Conservation (phyloP, 2,888 invertebrate species). For the Coleophora flavipennella region DNA sequence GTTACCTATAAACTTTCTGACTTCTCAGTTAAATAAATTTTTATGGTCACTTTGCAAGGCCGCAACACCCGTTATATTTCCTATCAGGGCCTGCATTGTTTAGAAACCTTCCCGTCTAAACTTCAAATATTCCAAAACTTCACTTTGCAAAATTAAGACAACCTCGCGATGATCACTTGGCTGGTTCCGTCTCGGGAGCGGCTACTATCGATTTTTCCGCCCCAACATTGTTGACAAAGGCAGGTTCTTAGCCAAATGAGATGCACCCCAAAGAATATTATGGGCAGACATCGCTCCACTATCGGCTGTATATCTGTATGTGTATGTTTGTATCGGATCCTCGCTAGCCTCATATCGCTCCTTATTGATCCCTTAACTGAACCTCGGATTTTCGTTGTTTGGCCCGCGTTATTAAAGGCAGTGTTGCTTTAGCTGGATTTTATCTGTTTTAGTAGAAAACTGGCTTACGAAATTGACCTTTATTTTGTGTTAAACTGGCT, state of each 20-base stretch:
- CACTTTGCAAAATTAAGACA: conserved; percentile 31
- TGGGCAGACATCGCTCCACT: conserved; percentile 70
- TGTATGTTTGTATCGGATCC: conserved; percentile 21
- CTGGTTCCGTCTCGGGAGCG: conserved; percentile 39
- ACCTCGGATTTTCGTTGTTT: conserved; percentile 23
- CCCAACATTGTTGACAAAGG: conserved; percentile 71
- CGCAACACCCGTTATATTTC: no score
- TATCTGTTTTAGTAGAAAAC: background rate
- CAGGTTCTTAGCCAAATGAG: conserved; percentile 73
- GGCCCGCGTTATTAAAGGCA: conserved; percentile 34
- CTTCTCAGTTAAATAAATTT: no score
- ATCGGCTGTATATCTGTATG: conserved; percentile 24
- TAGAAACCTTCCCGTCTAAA: no score
- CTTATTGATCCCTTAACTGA: conserved; percentile 57
- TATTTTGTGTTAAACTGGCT: background rate
- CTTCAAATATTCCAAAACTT: no score
- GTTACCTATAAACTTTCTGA: no score
- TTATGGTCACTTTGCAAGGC: no score
- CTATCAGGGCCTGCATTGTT: no score
- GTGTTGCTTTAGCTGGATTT: conserved; percentile 5
- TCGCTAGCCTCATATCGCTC: conserved; percentile 45
- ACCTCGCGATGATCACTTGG: conserved; percentile 43
- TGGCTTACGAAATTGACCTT: background rate
- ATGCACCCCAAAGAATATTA: conserved; percentile 74
- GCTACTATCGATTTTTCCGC: conserved; percentile 67